Conservation (phyloP, 2,888 invertebrate genomes). For the Zele albiditarsus region DNA sequence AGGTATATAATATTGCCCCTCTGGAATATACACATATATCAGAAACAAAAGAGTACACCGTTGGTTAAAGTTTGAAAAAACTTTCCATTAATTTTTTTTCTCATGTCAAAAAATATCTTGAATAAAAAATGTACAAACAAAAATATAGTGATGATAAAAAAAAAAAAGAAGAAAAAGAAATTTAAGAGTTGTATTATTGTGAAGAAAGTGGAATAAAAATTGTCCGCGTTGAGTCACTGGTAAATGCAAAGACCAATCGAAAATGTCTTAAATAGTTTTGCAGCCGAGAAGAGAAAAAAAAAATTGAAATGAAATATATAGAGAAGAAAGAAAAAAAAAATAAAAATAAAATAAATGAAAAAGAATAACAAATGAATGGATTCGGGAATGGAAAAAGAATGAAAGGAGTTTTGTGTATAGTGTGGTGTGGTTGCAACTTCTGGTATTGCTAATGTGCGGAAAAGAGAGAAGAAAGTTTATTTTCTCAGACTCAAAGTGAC, state of each 20-base stretch:
- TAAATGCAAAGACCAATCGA: neutral
- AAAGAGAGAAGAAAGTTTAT: slow-evolving; percentile 51
- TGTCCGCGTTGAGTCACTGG: neutral
- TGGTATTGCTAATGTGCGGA: slow-evolving; percentile 32
- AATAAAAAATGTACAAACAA: neutral
- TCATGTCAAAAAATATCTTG: neutral
- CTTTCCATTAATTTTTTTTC: neutral
- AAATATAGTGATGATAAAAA: neutral
- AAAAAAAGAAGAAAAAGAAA: neutral
- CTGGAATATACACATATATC: neutral
- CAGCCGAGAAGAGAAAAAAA: neutral
- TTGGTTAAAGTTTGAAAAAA: neutral
- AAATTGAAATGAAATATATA: neutral
- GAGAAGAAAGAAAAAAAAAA: neutral
- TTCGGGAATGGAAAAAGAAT: neutral
- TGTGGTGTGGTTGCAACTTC: slow-evolving; percentile 27
- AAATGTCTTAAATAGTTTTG: neutral
- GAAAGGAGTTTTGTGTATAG: neutral
- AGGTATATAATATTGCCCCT: neutral
- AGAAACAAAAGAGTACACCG: neutral
- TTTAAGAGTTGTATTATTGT: too few species aligned
- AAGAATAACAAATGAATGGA: slow-evolving; percentile 1
- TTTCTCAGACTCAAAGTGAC: slow-evolving; percentile 53
- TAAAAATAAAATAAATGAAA: neutral
- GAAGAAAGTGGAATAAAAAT: too few species aligned